Percentiles rank a stretch among this genome's conserved stretches.
These are phyloP conservation scores for Rhynchonycteris naso DNA, from an alignment of 2,797 vertebrate species.

Conservation along the genomic window DNA sequence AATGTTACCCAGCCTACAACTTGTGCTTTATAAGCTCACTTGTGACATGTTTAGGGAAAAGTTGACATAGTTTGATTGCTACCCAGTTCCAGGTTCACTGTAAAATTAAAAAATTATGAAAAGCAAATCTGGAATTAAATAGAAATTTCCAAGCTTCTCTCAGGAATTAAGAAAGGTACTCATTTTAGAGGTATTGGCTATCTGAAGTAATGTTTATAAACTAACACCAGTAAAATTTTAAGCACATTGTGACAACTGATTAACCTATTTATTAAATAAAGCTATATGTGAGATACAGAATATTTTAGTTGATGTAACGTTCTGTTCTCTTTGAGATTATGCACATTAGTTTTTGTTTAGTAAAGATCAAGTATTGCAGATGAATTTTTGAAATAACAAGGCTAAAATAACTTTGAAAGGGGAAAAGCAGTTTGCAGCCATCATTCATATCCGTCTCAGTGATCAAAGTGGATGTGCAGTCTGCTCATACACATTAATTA, in stretches of 20 bases:
- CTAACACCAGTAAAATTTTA: background rate
- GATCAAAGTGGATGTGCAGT: background rate
- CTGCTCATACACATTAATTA: constrained; percentile 4
- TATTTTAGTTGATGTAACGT: constrained; percentile 10
- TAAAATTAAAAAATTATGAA: constrained; percentile 53
- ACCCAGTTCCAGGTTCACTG: constrained; percentile 1
- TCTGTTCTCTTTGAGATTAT: constrained; percentile 39
- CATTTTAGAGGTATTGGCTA: constrained; percentile 28
- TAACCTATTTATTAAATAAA: constrained; percentile 24
- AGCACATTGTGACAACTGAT: background rate
- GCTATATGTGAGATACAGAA: background rate
- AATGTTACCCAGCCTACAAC: background rate
- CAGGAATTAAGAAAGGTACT: constrained; percentile 47
- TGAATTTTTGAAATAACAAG: constrained; percentile 52
- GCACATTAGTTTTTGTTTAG: background rate
- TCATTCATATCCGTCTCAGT: background rate
- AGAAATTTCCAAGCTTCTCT: background rate
- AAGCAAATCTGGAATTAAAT: constrained; percentile 28
- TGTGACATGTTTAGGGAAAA: constrained; percentile 57
- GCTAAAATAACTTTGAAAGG: constrained; percentile 23
- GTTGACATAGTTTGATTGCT: background rate
- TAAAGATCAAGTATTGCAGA: background rate
- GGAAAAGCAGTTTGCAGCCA: background rate
- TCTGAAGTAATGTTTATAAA: constrained; percentile 16
- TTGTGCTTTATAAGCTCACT: background rate